Base-by-base conservation (phyloP, 2,113 vertebrate species). In the Orientallactaga bullata region DNA sequence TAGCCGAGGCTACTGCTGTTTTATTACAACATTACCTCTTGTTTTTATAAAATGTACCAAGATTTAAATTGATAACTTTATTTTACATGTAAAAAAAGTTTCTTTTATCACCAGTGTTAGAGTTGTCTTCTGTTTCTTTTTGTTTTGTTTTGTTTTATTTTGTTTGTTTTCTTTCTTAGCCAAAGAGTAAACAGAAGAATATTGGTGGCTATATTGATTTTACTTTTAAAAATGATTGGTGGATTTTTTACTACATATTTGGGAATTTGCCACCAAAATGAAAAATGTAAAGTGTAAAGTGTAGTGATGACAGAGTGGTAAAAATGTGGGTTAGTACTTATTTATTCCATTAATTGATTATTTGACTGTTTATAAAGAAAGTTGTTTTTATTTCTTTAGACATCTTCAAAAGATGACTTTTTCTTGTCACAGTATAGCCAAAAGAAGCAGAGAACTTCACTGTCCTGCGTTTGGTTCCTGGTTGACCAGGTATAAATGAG, bases 171-270 rank as follows among this genome's bases (percentile, higher is more conserved):
- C 96, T 98, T 96, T 98, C 97, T 98, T 98, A 98, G 99, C 99
- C 99, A 99, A 99, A 99, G 99, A 99, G 99, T 99, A 98, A 98
- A 98, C 97, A 97, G 98, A 98, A 97, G 97, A 97, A 82, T 96
- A 97, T 96, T 97, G 97, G 97, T 98, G 96, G 97, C 97, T 97
- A 35, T 96, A 35, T 96, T 97, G 93, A 89, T 96, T 97, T 96
- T 96, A 90, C 78, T 97, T 96, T 96, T 96, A 89, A 95, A 94
- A 95, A 77, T 97, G 87, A 88, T 74, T 96, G 91, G 80, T 89
- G 80, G 82, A 97, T 85, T 83, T 97, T 98, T 97, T 89, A 91
- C 92, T 96, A 93, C 72, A 73, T 86, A 92, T 95, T 97, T 97
- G 96, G 60, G 76, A 86, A 94, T 96, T 97, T 97, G 77, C 97